Evolutionary conservation across 2,113 vertebrate species (phyloP).

Genomic region (Carettochelys insculpta): DNA sequence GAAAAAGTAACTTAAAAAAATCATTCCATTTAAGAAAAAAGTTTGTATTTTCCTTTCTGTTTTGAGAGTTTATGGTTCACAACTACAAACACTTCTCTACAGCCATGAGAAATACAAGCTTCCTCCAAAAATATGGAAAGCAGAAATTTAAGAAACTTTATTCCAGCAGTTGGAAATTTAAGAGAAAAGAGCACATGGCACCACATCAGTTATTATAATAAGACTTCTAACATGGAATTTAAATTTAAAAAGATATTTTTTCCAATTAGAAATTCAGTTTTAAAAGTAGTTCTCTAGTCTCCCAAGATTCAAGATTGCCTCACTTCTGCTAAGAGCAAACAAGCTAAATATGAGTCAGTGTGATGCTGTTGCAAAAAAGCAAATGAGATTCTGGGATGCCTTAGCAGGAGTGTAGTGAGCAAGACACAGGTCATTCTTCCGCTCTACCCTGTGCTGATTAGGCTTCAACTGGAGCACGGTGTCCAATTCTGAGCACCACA

Average conservation of each 20-base stretch:
- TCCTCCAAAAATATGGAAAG: not conserved
- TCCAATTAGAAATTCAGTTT: not conserved
- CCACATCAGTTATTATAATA: not conserved
- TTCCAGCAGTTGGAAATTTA: not conserved
- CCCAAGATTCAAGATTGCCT: not conserved
- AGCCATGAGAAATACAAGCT: not conserved
- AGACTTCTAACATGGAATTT: not conserved
- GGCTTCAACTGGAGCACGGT: no score
- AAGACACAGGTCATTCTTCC: no score
- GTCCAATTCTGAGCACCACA: no score
- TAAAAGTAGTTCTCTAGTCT: not conserved
- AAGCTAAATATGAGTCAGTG: no score
- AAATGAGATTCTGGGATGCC: no score
- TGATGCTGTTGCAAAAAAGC: no score
- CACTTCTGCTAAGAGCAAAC: constrained; percentile 4
- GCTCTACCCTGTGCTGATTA: no score
- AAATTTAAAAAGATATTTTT: not conserved
- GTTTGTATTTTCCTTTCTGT: not conserved
- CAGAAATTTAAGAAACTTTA: constrained; percentile 12
- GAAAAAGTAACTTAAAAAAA: not conserved
- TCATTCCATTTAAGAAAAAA: not conserved
- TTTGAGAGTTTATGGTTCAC: not conserved
- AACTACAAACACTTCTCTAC: not conserved
- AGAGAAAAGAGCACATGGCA: not conserved
- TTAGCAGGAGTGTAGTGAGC: no score